Evolutionary conservation across 2,113 vertebrate species (phyloP).

Genomic region (Percopsis transmontana): DNA sequence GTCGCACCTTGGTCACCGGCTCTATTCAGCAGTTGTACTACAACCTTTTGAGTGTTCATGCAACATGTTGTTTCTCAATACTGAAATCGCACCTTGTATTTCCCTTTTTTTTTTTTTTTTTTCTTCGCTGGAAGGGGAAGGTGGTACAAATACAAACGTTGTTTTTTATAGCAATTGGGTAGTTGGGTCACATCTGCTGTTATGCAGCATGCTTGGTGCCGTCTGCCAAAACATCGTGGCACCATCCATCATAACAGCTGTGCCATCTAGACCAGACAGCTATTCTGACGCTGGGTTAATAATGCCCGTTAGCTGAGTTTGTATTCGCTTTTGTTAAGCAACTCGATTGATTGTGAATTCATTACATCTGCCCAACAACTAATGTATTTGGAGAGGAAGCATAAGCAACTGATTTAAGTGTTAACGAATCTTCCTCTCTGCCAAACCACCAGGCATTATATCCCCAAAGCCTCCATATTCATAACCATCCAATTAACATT

Average conservation of each 20-base stretch:
- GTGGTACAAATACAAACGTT: not conserved
- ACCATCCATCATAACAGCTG: not conserved
- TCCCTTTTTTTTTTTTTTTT: no score
- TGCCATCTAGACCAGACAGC: not conserved
- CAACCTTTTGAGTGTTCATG: no score
- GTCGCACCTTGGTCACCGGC: slow-evolving; percentile 2
- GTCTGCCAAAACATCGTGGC: not conserved
- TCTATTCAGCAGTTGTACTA: no score
- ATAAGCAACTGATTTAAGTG: not conserved
- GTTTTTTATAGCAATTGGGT: not conserved
- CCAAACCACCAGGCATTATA: not conserved
- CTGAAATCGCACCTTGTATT: no score
- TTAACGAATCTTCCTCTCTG: not conserved
- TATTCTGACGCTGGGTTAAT: not conserved
- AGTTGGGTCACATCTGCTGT: not conserved
- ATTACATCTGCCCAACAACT: no score
- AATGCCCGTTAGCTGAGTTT: not conserved
- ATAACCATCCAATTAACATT: slow-evolving; percentile 7
- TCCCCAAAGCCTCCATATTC: not conserved
- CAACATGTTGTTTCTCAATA: no score
- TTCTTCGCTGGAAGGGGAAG: not conserved
- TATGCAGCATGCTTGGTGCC: not conserved
- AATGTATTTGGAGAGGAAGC: not conserved
- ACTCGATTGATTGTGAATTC: not conserved
- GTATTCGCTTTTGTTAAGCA: not conserved